These are phyloP conservation scores for Baryphthengus martii DNA, from an alignment of 2,113 vertebrate species.

Conservation along the genomic window DNA sequence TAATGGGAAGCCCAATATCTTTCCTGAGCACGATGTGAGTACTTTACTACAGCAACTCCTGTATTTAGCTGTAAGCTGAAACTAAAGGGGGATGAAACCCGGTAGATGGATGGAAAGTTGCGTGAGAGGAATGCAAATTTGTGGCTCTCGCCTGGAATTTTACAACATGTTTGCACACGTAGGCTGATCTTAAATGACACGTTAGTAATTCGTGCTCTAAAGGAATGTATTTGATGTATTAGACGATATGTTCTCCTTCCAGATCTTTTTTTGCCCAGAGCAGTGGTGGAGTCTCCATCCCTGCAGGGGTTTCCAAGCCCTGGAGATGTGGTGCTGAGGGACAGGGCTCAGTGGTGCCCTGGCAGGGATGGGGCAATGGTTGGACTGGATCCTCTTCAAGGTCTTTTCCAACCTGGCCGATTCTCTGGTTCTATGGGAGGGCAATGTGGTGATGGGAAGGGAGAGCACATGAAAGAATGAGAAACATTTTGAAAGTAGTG, in stretches of 20 bases:
- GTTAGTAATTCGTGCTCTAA: neutral
- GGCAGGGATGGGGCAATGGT: too few species aligned
- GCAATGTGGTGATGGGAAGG: neutral
- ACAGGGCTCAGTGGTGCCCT: too few species aligned
- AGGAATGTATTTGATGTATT: neutral
- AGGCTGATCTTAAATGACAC: neutral
- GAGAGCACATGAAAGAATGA: neutral
- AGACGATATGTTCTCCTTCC: neutral
- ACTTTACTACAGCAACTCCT: neutral
- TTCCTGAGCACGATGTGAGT: neutral
- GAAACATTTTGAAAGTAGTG: neutral
- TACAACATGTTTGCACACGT: neutral
- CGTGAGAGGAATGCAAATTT: neutral
- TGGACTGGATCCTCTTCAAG: too few species aligned
- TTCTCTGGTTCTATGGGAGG: neutral
- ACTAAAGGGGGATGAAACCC: accelerated
- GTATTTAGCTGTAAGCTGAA: neutral
- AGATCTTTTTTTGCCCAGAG: neutral
- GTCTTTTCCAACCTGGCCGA: too few species aligned
- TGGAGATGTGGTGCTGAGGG: too few species aligned
- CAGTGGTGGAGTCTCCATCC: too few species aligned
- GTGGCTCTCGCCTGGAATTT: neutral
- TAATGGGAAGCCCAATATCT: slow-evolving; percentile 4
- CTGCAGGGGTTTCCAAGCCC: too few species aligned
- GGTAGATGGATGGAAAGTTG: neutral